These are phyloP conservation scores for Neolamprologus longior DNA, from an alignment of 2,113 vertebrate genomes.

Conservation along the genomic window DNA sequence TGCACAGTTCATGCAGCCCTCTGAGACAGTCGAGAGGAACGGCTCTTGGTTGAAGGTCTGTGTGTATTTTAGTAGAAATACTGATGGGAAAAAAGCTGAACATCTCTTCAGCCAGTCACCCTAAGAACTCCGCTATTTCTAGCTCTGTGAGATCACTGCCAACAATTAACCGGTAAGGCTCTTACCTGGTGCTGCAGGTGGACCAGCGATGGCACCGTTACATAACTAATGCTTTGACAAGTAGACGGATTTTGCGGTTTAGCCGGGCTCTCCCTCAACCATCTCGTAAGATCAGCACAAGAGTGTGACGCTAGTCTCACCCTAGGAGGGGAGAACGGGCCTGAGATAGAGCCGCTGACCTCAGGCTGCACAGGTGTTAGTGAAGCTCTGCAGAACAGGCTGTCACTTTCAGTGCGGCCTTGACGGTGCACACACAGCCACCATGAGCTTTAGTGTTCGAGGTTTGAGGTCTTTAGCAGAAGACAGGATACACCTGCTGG, in stretches of 20 bases:
- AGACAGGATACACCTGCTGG: neutral
- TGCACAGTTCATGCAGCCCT: neutral
- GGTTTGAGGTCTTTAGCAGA: neutral
- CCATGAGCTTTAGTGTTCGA: neutral
- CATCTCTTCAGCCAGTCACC: slow-evolving; percentile 17
- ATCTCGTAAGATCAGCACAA: neutral
- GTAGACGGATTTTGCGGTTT: neutral
- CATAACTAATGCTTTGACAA: slow-evolving; percentile 25
- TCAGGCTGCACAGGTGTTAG: neutral
- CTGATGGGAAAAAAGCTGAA: neutral
- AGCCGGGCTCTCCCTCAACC: neutral
- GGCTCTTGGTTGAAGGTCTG: neutral
- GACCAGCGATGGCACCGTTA: slow-evolving; percentile 19
- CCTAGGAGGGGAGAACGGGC: neutral
- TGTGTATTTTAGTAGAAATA: neutral
- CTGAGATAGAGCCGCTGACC: neutral
- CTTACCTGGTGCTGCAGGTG: slow-evolving; percentile 53
- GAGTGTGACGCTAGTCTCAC: neutral
- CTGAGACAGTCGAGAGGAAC: neutral
- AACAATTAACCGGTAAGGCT: slow-evolving; percentile 66
- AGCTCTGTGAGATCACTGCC: slow-evolving; percentile 31
- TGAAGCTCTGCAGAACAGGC: neutral
- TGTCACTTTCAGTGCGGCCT: neutral
- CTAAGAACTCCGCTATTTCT: slow-evolving; percentile 44
- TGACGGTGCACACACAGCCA: neutral